A percentile compares a stretch with the other conserved stretches of the same genome.
Conservation (phyloP, 2,888 invertebrate genomes). For the Sphinx pinastri region DNA sequence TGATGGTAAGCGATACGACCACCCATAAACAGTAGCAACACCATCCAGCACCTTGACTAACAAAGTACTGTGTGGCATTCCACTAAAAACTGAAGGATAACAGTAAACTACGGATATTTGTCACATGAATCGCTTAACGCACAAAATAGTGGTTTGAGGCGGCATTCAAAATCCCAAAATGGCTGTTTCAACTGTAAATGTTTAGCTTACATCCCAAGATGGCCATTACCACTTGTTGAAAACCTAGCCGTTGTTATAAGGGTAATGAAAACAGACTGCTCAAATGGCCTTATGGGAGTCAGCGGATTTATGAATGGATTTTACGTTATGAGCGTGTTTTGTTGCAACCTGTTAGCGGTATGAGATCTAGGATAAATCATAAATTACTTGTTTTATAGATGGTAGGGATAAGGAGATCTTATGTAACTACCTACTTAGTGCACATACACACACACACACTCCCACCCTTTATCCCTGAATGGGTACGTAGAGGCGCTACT, state of each 20-base stretch:
- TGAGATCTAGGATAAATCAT: too few species aligned
- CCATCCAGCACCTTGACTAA: too few species aligned
- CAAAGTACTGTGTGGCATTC: too few species aligned
- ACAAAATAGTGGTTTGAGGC: background rate
- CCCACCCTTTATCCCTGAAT: too few species aligned
- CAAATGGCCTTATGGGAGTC: conserved; percentile 3
- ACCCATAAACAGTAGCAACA: too few species aligned
- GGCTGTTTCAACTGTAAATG: conserved; percentile 7
- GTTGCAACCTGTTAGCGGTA: too few species aligned
- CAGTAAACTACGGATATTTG: background rate
- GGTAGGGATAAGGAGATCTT: too few species aligned
- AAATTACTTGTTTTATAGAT: too few species aligned
- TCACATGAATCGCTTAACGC: background rate
- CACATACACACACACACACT: too few species aligned
- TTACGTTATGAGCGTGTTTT: background rate
- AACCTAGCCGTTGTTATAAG: conserved; percentile 10
- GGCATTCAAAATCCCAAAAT: background rate
- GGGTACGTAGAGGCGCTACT: too few species aligned
- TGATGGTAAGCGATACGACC: too few species aligned
- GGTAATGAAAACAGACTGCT: conserved; percentile 24
- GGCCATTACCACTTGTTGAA: conserved; percentile 23
- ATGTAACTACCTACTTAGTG: too few species aligned
- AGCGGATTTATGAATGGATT: background rate
- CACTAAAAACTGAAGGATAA: background rate
- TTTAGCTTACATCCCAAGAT: conserved; percentile 10